Evolutionary conservation across 2,797 vertebrate genomes (phyloP).

Genomic region (Crenuchus spilurus): DNA sequence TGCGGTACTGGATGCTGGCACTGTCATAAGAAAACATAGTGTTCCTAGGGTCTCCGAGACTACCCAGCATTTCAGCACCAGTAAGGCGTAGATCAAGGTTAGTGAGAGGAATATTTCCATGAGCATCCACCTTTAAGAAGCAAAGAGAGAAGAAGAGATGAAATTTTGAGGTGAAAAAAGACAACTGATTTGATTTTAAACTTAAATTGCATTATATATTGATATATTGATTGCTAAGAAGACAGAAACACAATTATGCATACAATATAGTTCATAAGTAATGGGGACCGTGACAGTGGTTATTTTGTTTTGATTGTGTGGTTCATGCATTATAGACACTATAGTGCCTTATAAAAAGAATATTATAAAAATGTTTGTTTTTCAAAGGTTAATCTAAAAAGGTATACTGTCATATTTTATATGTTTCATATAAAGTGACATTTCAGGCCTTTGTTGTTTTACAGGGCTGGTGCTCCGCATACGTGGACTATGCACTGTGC

Average conservation of each 20-base stretch:
- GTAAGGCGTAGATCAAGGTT: slow-evolving; percentile 80
- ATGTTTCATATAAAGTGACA: too few species aligned
- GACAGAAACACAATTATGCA: slow-evolving; percentile 8
- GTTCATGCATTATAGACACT: too few species aligned
- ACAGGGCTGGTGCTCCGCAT: too few species aligned
- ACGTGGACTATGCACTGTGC: too few species aligned
- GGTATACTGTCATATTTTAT: too few species aligned
- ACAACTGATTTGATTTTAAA: background rate
- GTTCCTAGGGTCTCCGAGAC: slow-evolving; percentile 77
- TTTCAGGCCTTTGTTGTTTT: too few species aligned
- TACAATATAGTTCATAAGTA: background rate
- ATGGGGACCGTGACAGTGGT: too few species aligned
- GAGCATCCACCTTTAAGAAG: slow-evolving; percentile 83
- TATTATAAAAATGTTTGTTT: too few species aligned
- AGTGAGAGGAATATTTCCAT: slow-evolving; percentile 88
- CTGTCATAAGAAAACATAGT: slow-evolving; percentile 85
- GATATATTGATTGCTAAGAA: background rate
- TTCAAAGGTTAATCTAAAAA: too few species aligned
- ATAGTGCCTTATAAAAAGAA: too few species aligned
- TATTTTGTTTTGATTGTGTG: too few species aligned
- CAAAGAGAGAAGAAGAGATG: background rate
- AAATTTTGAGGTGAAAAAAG: background rate
- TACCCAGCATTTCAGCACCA: slow-evolving; percentile 78
- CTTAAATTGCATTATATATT: too few species aligned
- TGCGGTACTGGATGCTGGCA: slow-evolving; percentile 90